Evolutionary conservation across 2,888 invertebrate genomes (phyloP), one percentile per base, ranked within the genome.

Genomic region (Ceratothoa steindachneri): DNA sequence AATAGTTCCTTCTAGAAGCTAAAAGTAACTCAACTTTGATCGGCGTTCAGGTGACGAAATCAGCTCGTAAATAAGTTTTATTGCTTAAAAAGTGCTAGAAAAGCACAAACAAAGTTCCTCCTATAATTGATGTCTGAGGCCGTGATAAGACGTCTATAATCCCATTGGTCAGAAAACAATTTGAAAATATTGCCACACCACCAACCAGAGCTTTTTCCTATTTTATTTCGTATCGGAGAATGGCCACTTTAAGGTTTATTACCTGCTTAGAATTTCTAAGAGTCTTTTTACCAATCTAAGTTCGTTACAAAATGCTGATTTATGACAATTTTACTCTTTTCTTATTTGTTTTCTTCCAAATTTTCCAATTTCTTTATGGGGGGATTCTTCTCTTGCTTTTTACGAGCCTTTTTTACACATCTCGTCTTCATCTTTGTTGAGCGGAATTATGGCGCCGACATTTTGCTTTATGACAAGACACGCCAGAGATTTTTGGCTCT

Each of bases 231-330:
- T 15, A 24, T n/a, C 60, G 27, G 24, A 60, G 60, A 60, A 60
- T 31, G 51, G 74, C 77, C 72, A 74, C 69, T 77, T 70, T 64
- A 69, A 64, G 72, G 74, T 69, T 77, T 74, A 77, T 72, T 74
- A 77, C 77, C 77, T 74, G 74, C 69, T 77, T 64, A 28, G 70
- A 77, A 74, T 72, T 77, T 72, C 77, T 67, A 67, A 67, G 53
- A 70, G 55, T 66, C 71, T 41, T 64, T 70, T 70, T 77, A 74
- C 74, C 71, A 69, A 69, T 77, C 73, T 69, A 71, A 72, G 52
- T 72, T 75, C 72, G 71, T 41, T 41, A 41, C 7, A 41, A 41
- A 41, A 41, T 15, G 41, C 41, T 41, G 41, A 41, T 41, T 41
- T 41, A 41, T 41, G 41, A 41, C 41, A 41, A 41, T 41, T 41